Conservation (phyloP, 1,140 invertebrate genomes). For the Eumaeus atala region DNA sequence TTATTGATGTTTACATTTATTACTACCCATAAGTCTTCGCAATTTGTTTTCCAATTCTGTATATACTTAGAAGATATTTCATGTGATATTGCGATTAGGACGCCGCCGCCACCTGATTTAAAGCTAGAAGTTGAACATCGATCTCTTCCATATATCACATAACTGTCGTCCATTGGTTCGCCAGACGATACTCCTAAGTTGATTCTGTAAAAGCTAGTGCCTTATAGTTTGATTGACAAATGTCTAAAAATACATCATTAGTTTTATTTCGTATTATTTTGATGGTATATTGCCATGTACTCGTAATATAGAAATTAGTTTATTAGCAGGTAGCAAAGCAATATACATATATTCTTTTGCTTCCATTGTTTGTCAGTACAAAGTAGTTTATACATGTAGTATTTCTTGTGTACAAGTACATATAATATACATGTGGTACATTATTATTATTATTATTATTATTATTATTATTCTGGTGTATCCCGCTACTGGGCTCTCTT, state of each 20-base stretch:
- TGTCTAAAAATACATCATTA: conserved; percentile 13
- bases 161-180: conserved; percentile 13
- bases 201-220: conserved; percentile 16
- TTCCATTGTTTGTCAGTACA: no score
- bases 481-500: no score
- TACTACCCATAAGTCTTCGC: conserved; percentile 15
- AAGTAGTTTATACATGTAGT: no score
- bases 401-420: no score
- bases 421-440: no score
- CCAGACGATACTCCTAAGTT: background rate
- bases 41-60: no score
- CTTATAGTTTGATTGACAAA: conserved; percentile 11
- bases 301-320: no score
- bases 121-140: background rate
- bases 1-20: conserved; percentile 4
- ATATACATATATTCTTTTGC: no score
- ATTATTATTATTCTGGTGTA: no score
- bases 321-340: no score
- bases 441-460: no score
- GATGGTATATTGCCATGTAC: conserved; percentile 1
- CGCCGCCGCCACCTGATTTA: conserved; percentile 17
- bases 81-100: conserved; percentile 14
- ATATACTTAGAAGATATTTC: background rate
- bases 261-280: conserved; percentile 14
- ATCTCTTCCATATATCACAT: no score